Base-by-base conservation (phyloP, 2,797 vertebrate species). In the Aphelocoma californica region DNA sequence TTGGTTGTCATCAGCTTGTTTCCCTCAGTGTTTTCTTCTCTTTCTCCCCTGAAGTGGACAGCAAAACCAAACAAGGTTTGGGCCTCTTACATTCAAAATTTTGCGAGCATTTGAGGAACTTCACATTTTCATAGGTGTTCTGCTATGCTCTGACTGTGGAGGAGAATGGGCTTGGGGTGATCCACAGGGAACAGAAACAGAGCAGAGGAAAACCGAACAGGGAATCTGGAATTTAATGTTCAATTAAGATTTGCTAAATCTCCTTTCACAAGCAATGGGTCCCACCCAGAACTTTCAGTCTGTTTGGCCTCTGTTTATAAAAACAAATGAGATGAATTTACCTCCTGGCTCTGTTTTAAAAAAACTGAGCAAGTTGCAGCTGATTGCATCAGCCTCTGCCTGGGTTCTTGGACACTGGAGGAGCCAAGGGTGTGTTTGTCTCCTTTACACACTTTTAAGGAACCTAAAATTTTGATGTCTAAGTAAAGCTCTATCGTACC, bases 341-440 rank as follows among this genome's bases (percentile, higher is more conserved):
- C 48, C 24, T 94, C 50, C 53, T 92, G 88, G 88, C 79, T 95
- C 40, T 1, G 1, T 57, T 91, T 57, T 50, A 38, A 75, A 48
- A 74, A 84, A 53, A 13, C 21, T 25, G 81, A 91, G 57, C 54
- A 75, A 87, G 69, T 93, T 96, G 69, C 89, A 93, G 58, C 8
- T 0, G 23, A 86, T 92, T 93, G 81, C 95, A 95, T 96, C 95
- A 94, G 91, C 81, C 74, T 74, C 71, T 74, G 71, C 64, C 81
- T 87, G 48, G 9, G 11, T 54, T 89, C 42, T 69, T 25, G 19
- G 31, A 23, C 0, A 0, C n/a, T 62, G 57, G 29, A 67, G 40
- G 61, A 92, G 71, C 61, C 62, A 90, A 86, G 69, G 32, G 58
- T 91, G 61, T 91, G 57, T 65, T 95, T 91, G 57, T 54, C n/a